phyloP scores from a whole-genome alignment of 2,888 invertebrate species.

The Podabrus alpinus region DNA sequence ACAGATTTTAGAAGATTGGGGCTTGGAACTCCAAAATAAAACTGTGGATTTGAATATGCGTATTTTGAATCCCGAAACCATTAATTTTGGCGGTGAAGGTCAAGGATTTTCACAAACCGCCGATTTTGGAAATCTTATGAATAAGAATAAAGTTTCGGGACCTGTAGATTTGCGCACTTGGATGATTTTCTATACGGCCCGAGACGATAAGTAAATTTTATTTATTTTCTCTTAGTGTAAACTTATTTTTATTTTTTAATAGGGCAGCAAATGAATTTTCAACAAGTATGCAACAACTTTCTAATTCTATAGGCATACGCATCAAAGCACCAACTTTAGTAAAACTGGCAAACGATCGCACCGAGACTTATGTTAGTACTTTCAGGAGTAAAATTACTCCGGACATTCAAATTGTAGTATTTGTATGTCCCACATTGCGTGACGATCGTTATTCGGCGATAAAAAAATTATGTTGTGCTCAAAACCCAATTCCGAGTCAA shows the following conservation, averaged over 20 bases:
- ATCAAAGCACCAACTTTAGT: slow-evolving; percentile 64
- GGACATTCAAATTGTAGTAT: slow-evolving; percentile 71
- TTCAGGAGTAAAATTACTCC: slow-evolving; percentile 60
- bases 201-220: slow-evolving; percentile 60
- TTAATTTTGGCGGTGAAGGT: slow-evolving; percentile 67
- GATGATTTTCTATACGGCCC: slow-evolving; percentile 70
- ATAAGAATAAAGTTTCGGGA: slow-evolving; percentile 65
- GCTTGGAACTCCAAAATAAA: slow-evolving; percentile 65
- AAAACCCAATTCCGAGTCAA: slow-evolving; percentile 84
- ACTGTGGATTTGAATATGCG: slow-evolving; percentile 66
- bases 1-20: slow-evolving; percentile 80
- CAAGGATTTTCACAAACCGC: slow-evolving; percentile 53
- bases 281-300: slow-evolving; percentile 55
- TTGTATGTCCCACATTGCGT: slow-evolving; percentile 77
- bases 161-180: slow-evolving; percentile 74
- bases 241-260: slow-evolving; percentile 22
- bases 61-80: slow-evolving; percentile 65
- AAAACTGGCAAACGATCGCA: slow-evolving; percentile 70
- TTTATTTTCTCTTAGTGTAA: not conserved
- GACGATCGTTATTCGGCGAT: slow-evolving; percentile 87
- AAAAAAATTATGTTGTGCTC: slow-evolving; percentile 84
- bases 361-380: slow-evolving; percentile 67
- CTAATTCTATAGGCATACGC: slow-evolving; percentile 71
- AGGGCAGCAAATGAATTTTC: slow-evolving; percentile 61
- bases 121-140: slow-evolving; percentile 72